Conservation (phyloP, 2,113 vertebrate genomes). For the Misgurnus mizolepis region DNA sequence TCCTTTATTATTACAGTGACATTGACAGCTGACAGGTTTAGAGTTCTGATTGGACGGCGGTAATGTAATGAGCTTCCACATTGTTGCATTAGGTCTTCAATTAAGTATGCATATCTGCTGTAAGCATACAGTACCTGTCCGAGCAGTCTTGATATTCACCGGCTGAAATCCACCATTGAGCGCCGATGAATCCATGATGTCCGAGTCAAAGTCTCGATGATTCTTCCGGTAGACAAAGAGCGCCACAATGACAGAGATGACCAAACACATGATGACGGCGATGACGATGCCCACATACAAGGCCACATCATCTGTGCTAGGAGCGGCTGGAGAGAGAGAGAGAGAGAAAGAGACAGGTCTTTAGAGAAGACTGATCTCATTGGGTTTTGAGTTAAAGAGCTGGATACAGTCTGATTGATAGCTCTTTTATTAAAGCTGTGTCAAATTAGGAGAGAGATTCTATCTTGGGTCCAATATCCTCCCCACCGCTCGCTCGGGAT, state of each 20-base stretch:
- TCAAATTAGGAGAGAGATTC: constrained; percentile 48
- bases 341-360: background rate
- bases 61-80: background rate
- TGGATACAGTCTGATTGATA: constrained; percentile 45
- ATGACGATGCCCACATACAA: constrained; percentile 85
- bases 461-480: constrained; percentile 52
- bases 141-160: constrained; percentile 86
- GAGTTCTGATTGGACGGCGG: background rate
- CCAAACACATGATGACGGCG: constrained; percentile 84
- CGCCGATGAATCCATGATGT: constrained; percentile 84
- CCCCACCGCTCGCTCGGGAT: constrained; percentile 36
- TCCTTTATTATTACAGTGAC: constrained; percentile 22
- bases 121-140: constrained; percentile 74
- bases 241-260: constrained; percentile 80
- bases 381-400: constrained; percentile 22
- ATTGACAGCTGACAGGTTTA: background rate
- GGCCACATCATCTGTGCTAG: constrained; percentile 83
- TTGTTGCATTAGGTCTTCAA: too few relatives aligned
- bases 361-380: constrained; percentile 5
- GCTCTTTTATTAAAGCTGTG: constrained; percentile 44
- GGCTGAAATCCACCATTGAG: constrained; percentile 88
- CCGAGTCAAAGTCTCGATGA: constrained; percentile 85
- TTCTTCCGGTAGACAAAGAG: constrained; percentile 88
- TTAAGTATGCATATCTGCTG: too few relatives aligned
- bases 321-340: constrained; percentile 74